Conservation (phyloP, 2,113 vertebrate genomes). For the Ariopsis seemanni region DNA sequence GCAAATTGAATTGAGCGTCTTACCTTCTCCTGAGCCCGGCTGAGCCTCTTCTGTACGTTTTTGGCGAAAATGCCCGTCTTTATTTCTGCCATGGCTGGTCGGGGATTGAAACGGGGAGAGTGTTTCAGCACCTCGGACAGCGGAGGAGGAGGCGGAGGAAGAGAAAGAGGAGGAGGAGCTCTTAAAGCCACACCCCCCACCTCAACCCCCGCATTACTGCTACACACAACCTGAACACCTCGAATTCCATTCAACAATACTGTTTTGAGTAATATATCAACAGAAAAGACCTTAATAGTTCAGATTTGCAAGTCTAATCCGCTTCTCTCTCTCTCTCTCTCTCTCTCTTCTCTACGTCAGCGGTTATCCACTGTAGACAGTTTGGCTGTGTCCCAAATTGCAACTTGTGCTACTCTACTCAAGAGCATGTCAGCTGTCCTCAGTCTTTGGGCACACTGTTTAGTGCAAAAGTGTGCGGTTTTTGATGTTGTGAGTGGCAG, state of each 20-base stretch:
- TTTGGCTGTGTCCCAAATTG: slow-evolving; percentile 8
- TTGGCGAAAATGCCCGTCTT: slow-evolving; percentile 96
- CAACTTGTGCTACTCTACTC: not conserved
- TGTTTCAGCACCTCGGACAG: slow-evolving; percentile 57
- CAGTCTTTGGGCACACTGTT: not conserved
- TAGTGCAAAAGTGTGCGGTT: not conserved
- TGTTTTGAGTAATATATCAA: not conserved
- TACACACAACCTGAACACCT: not conserved
- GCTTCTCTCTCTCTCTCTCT: not conserved
- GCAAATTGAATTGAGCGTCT: not conserved
- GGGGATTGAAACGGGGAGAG: slow-evolving; percentile 55
- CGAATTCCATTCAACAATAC: not conserved
- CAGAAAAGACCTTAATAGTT: not conserved
- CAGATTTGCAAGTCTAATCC: not conserved
- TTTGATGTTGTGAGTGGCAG: not conserved
- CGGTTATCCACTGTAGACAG: not conserved
- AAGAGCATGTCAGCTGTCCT: not conserved
- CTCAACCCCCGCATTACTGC: not conserved
- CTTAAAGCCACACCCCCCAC: slow-evolving; percentile 56
- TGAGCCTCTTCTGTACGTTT: slow-evolving; percentile 94
- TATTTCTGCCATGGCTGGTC: slow-evolving; percentile 91
- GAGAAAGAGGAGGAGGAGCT: slow-evolving; percentile 10
- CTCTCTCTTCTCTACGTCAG: not conserved
- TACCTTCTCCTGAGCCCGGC: slow-evolving; percentile 95
- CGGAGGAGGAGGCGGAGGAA: slow-evolving; percentile 44